Evolutionary conservation across 2,113 vertebrate species (phyloP).

Genomic region (Beaufortia kweichowensis): DNA sequence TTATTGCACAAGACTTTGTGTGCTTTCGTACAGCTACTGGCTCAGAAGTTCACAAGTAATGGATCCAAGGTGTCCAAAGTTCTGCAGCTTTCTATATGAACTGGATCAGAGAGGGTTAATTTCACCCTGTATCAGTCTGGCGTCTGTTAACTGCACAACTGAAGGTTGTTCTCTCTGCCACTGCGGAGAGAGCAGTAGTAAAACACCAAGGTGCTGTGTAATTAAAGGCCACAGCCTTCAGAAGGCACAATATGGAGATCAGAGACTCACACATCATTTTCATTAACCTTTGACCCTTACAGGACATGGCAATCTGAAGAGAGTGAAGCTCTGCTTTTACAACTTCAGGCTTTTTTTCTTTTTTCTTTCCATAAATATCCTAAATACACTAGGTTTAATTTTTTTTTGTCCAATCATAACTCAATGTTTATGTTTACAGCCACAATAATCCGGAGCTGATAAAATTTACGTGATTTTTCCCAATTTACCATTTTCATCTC

Average conservation of each 20-base stretch:
- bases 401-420: too few species aligned
- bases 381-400: background rate
- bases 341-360: too few species aligned
- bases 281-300: constrained; percentile 48
- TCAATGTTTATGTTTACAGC: background rate
- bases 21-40: background rate
- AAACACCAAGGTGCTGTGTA: constrained; percentile 40
- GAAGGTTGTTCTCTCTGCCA: background rate
- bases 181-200: constrained; percentile 30
- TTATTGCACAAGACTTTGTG: background rate
- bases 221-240: constrained; percentile 55
- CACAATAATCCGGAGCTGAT: background rate
- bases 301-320: background rate
- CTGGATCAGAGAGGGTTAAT: constrained; percentile 18
- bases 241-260: constrained; percentile 47
- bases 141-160: background rate
- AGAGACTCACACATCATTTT: constrained; percentile 57
- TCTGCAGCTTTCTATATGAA: background rate
- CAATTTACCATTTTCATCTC: background rate
- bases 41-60: constrained; percentile 1
- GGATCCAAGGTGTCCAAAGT: background rate
- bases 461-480: background rate
- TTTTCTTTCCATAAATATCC: too few species aligned
- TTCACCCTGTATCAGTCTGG: background rate
- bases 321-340: background rate